phyloP scores from a whole-genome alignment of 2,888 invertebrate genomes.

The Liposcelis brunnea region DNA sequence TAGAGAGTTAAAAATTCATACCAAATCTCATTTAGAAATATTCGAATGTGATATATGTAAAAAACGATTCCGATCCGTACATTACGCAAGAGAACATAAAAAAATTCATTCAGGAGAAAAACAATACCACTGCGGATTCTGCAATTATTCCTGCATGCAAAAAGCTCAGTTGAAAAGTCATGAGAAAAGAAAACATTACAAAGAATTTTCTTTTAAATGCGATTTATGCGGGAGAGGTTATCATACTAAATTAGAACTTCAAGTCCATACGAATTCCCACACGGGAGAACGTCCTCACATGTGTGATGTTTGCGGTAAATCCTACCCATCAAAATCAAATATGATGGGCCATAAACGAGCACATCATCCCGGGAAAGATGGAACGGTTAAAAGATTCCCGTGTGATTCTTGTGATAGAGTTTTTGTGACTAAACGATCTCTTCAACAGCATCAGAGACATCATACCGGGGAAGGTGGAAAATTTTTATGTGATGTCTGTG shows the following conservation, averaged over 20 bases:
- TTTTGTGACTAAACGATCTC: slow-evolving; percentile 24
- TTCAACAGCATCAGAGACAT: slow-evolving; percentile 25
- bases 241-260: slow-evolving; percentile 25
- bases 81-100: slow-evolving; percentile 11
- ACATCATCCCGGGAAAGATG: slow-evolving; percentile 12
- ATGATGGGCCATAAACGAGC: slow-evolving; percentile 22
- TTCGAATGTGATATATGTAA: slow-evolving; percentile 12
- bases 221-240: slow-evolving; percentile 20
- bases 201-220: slow-evolving; percentile 10
- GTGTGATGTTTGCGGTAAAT: slow-evolving; percentile 25
- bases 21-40: too few relatives aligned
- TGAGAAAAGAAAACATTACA: slow-evolving; percentile 12
- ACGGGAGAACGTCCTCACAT: slow-evolving; percentile 19
- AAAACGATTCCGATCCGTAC: slow-evolving; percentile 11
- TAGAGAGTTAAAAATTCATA: too few relatives aligned
- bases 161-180: slow-evolving; percentile 13
- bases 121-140: slow-evolving; percentile 11
- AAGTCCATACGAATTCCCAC: slow-evolving; percentile 37
- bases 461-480: slow-evolving; percentile 31
- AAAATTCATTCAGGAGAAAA: slow-evolving; percentile 13
- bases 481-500: slow-evolving; percentile 39
- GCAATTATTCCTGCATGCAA: slow-evolving; percentile 12
- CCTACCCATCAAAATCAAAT: slow-evolving; percentile 25
- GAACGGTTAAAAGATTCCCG: background rate
- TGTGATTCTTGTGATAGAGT: slow-evolving; percentile 32